phyloP scores from a whole-genome alignment of 2,888 invertebrate species.

The Philonicus albiceps region DNA sequence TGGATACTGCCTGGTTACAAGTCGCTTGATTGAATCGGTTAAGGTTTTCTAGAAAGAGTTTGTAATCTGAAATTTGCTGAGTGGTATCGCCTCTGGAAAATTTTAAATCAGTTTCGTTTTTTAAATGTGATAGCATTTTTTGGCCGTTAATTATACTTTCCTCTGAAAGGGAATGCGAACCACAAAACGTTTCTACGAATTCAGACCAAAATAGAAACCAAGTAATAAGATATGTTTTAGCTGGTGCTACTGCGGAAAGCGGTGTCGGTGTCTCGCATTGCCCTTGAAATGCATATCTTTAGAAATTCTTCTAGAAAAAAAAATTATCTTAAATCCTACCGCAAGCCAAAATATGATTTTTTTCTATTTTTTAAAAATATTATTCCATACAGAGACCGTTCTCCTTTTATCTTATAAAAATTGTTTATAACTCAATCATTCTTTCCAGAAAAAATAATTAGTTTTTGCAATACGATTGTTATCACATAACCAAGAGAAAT shows the following conservation, averaged over 20 bases:
- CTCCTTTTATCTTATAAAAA: background rate
- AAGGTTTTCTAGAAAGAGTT: background rate
- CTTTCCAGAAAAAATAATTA: no score
- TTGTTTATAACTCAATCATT: no score
- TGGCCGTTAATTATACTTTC: background rate
- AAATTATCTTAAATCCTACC: background rate
- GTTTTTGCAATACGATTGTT: no score
- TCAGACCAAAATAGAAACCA: background rate
- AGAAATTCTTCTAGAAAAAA: background rate
- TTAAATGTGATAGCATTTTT: background rate
- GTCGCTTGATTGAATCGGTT: background rate
- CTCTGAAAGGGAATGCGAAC: background rate
- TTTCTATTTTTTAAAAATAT: background rate
- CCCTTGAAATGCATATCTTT: background rate
- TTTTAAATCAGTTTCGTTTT: background rate
- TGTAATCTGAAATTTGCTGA: background rate
- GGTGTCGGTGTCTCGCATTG: background rate
- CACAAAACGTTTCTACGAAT: background rate
- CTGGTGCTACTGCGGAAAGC: background rate
- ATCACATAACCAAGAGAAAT: background rate
- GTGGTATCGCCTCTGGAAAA: background rate
- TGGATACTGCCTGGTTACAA: background rate
- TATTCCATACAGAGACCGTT: background rate
- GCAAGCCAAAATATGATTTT: background rate
- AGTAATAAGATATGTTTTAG: background rate